Base-by-base conservation (phyloP, 2,797 vertebrate genomes). In the Halcyon leucocephala region DNA sequence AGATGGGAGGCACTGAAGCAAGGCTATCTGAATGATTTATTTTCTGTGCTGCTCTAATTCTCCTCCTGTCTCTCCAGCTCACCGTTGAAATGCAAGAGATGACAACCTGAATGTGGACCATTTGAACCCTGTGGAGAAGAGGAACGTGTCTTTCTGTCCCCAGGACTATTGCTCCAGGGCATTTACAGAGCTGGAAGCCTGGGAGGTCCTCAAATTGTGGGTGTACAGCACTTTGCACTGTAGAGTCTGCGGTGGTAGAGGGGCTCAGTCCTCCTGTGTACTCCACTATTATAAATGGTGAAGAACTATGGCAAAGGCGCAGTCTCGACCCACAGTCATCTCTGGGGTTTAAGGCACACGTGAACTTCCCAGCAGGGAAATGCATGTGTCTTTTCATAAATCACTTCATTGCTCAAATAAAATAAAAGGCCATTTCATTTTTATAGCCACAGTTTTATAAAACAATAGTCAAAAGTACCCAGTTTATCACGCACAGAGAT, bases 391-490 rank as follows among this genome's bases (percentile, higher is more conserved):
- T 86, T 61, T 39, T 46, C 72, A 89, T 86, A 76, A 83, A 93
- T 91, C 48, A 76, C 70, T 61, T 42, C 18, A 11, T 81, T 95
- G 72, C 42, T n/a, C 86, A 78, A 89, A 86, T 62, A 66, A 93
- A 96, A 89, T 85, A 86, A 88, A 93, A 91, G 29, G 42, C 28
- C 4, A 29, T 55, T 94, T 88, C 10, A 69, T 93, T 93, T 93
- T 90, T 69, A 60, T 55, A 86, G 72, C 82, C 58, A 35, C 29
- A 33, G 42, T 74, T 86, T 83, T 69, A 64, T 37, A 55, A 70
- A 84, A 69, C 85, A 82, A 86, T 55, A 66, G 72, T 41, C 60
- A 61, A n/a, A 79, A 93, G 61, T 61, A 7, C 35, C 55, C 42
- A 55, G 82, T 93, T 91, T 76, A 60, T 96, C 18, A 3, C 84